Evolutionary conservation across 2,113 vertebrate species (phyloP), one percentile per base, ranked within the genome.

Genomic region (Tonatia bakeri): DNA sequence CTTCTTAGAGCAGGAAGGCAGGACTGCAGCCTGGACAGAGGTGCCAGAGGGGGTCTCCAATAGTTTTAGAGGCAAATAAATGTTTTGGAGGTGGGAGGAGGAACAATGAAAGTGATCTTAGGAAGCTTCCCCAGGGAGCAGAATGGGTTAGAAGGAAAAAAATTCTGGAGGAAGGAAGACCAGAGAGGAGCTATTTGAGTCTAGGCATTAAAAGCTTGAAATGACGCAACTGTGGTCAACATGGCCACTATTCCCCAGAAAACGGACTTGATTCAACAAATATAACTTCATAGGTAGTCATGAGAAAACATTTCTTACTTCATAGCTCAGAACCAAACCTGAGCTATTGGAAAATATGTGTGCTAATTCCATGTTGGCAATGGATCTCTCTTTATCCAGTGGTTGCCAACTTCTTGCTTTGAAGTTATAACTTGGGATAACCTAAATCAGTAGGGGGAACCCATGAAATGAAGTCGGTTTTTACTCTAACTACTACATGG

Each of bases 381-480:
- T 70, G 47, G 38, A 61, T 79, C 70, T 43, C 52, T 95, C 22
- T 90, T 86, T 80, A 89, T 26, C 22, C 77, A 50, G 70, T 87
- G 45, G 80, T 92, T 94, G 59, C 33, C 92, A 90, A 19, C 40
- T 94, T 93, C 72, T 81, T 94, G 59, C 77, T 96, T 95, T 85
- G 92, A 96, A 91, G 17, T 92, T 80, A 93, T 92, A 91, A 84
- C 67, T 93, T 72, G 59, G 54, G 20, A 56, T 72, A 73, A 73
- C 75, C 70, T 92, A 77, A 97, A 94, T 95, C 87, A 87, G 61
- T 47, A 90, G 52, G 45, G 40, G 14, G 38, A 94, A 73, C 33
- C 59, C 61, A 38, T 90, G 92, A 87, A 90, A 85, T 94, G 76
- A 82, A 90, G 31, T 69, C 38, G 33, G 47, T 59, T 47, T 47